Evolutionary conservation across 2,888 invertebrate genomes (phyloP), one percentile per base, ranked within the genome.

Genomic region (Agrenia bidenticulata): DNA sequence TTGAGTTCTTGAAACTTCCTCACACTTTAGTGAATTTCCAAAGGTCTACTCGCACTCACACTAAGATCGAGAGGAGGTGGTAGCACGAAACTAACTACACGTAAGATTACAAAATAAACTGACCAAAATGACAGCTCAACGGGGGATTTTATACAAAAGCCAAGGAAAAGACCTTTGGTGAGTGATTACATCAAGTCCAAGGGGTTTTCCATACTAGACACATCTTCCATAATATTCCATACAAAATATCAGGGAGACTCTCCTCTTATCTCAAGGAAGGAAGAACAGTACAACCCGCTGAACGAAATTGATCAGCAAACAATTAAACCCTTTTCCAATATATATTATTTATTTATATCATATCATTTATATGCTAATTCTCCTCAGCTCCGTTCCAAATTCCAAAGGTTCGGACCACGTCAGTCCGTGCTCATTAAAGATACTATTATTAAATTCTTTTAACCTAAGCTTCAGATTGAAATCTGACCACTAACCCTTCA

Each of bases 91-190:
- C 32, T 32, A 32, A 32, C 32, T 32, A 32, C 32, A 32, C 32
- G 32, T 32, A 32, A 4, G 32, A 17, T 41, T 41, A 41, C 17
- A 39, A 19, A 11, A 57, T 41, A 64, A 59, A 64, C 64, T 64
- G 64, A 59, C 45, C 54, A 59, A 26, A 42, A 53, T 59, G 64
- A 51, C 59, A 64, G 37, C 42, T 53, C 26, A 64, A 59, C 59
- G 42, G 39, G 23, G 39, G 64, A 59, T 45, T 64, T 64, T 63
- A 63, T 58, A 63, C 26, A 13, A 57, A 23, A 23, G 21, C 21
- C 55, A 55, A 51, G 27, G 37, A 15, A 60, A 27, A 26, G 51
- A 19, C 51, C 51, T 51, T 51, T 19, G n/a, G 26, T 15, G 51
- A 21, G 26, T 26, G n/a, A 51, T 24, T 21, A 51, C 21, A 4